Evolutionary conservation across 2,888 invertebrate species (phyloP).

Genomic region (Tortricodes alternella): DNA sequence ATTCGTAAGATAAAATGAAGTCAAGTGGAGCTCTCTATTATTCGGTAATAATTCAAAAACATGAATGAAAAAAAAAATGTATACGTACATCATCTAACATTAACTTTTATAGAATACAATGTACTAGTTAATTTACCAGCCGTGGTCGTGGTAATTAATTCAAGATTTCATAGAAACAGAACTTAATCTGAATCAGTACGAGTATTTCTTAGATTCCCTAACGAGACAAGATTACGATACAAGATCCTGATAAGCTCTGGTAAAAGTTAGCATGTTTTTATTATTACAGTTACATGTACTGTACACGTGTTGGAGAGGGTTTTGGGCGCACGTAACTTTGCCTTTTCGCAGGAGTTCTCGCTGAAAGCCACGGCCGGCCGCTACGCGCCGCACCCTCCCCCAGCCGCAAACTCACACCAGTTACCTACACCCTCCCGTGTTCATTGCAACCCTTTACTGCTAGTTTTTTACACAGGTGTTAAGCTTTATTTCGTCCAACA

Average conservation of each 20-base stretch:
- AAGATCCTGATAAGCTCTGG: slow-evolving; percentile 3
- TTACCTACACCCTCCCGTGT: slow-evolving; percentile 51
- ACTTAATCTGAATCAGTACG: too few relatives aligned
- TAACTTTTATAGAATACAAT: too few relatives aligned
- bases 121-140: too few relatives aligned
- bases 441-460: slow-evolving; percentile 61
- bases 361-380: slow-evolving; percentile 56
- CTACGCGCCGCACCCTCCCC: slow-evolving; percentile 43
- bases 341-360: slow-evolving; percentile 60
- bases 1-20: too few relatives aligned
- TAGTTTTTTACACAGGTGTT: slow-evolving; percentile 47
- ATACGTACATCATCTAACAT: too few relatives aligned
- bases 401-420: slow-evolving; percentile 54
- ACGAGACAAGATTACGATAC: too few relatives aligned
- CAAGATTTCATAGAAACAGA: too few relatives aligned
- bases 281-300: slow-evolving; percentile 49
- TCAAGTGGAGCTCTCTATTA: too few relatives aligned
- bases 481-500: slow-evolving; percentile 17
- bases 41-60: too few relatives aligned
- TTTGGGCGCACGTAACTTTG: slow-evolving; percentile 60
- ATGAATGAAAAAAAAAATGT: too few relatives aligned
- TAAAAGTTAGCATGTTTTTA: slow-evolving; percentile 41
- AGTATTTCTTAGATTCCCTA: too few relatives aligned
- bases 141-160: too few relatives aligned
- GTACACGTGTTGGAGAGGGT: slow-evolving; percentile 53